Evolutionary conservation across 2,888 invertebrate species (phyloP).

Genomic region (Erpobdella octoculata): DNA sequence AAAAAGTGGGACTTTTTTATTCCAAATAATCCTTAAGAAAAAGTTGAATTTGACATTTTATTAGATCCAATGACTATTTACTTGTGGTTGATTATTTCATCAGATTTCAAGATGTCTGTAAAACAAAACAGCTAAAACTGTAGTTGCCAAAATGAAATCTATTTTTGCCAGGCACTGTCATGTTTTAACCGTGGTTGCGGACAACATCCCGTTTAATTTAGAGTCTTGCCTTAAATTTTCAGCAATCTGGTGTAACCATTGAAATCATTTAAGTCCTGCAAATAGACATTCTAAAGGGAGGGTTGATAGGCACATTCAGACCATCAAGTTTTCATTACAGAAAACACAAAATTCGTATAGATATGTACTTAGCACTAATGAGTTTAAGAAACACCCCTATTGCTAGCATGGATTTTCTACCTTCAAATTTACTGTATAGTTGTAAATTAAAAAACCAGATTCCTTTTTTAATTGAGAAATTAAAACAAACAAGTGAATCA

Average conservation of each 20-base stretch:
- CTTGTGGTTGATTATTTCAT: conserved; percentile 38
- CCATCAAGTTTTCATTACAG: conserved; percentile 32
- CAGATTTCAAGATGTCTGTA: conserved; percentile 38
- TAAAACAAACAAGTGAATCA: too few species aligned
- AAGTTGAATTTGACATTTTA: conserved; percentile 34
- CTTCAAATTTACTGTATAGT: conserved; percentile 36
- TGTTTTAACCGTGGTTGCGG: conserved; percentile 33
- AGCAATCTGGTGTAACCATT: conserved; percentile 25
- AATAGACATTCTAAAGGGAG: conserved; percentile 35
- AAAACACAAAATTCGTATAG: conserved; percentile 32
- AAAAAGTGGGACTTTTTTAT: conserved; percentile 27
- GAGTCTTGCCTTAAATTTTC: conserved; percentile 28
- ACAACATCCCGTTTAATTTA: conserved; percentile 36
- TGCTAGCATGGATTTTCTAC: conserved; percentile 31
- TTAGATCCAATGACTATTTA: conserved; percentile 30
- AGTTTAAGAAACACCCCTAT: conserved; percentile 36
- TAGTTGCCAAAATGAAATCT: conserved; percentile 30
- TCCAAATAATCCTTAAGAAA: conserved; percentile 35
- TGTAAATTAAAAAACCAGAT: conserved; percentile 31
- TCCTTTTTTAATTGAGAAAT: conserved; percentile 10
- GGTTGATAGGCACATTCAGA: conserved; percentile 32
- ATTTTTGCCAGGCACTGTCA: conserved; percentile 35
- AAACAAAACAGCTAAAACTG: too few species aligned
- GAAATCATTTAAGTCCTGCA: conserved; percentile 6
- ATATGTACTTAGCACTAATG: conserved; percentile 33